phyloP scores from a whole-genome alignment of 2,113 vertebrate genomes.

The Platysteira castanea region DNA sequence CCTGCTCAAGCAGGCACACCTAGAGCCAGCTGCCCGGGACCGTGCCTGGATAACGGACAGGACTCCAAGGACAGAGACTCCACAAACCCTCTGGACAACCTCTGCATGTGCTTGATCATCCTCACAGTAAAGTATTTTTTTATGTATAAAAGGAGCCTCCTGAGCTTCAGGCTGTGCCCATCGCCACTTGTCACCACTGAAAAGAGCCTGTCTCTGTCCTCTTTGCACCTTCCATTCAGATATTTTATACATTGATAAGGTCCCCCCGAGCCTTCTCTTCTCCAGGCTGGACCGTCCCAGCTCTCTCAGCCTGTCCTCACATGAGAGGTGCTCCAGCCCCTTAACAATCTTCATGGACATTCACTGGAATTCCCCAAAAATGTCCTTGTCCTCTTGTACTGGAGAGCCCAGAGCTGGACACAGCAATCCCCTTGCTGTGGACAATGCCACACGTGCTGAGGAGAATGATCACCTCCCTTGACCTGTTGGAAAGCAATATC shows the following conservation, averaged over 20 bases:
- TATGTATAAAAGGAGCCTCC: not conserved
- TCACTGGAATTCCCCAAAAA: not conserved
- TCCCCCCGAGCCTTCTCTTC: not conserved
- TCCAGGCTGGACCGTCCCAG: not conserved
- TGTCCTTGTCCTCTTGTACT: not conserved
- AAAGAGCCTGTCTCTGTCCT: not conserved
- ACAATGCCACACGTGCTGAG: not conserved
- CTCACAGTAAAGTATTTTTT: not conserved
- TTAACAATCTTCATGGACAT: not conserved
- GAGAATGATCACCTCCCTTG: not conserved
- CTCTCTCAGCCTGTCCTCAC: not conserved
- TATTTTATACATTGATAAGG: no score
- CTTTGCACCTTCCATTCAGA: not conserved
- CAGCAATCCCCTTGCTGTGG: not conserved
- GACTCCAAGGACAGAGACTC: not conserved
- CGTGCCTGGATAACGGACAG: fast-evolving
- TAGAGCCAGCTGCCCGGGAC: not conserved
- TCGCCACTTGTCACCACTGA: not conserved
- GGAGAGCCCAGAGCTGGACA: not conserved
- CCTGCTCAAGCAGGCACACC: not conserved
- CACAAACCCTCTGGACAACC: not conserved
- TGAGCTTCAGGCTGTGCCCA: not conserved
- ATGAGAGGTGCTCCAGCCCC: not conserved
- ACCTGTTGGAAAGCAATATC: not conserved
- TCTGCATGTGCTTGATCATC: not conserved